Base-by-base conservation (phyloP, 2,888 invertebrate species). In the Idaea biselata region DNA sequence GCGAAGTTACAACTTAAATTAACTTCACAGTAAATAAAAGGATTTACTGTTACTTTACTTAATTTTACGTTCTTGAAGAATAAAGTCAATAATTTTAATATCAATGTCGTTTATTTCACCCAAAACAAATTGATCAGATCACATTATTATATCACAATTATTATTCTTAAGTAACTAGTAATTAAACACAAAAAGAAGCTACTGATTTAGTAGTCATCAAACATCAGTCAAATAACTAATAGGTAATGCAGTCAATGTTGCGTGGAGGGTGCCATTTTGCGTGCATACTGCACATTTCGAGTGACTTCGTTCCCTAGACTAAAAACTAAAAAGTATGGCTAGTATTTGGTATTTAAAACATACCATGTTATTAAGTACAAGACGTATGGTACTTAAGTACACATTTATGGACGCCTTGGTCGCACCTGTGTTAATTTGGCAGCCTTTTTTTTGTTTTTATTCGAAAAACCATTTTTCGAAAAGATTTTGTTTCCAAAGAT, bases 141-240 rank as follows among this genome's bases (percentile, higher is more conserved):
- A 60, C 18, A 33, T 60, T 64, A 59, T 63, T 58, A 62, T 65
- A 53, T 64, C 65, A 32, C 61, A 69, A n/a, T 54, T 54, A 63
- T 63, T 63, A 53, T 59, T 63, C 61, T 68, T 62, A 44, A 8
- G 11, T 44, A 44, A 44, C 44, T 11, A 44, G 11, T 44, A 44
- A 44, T 14, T 14, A 44, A 44, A 44, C 44, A 44, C 3, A 14
- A 44, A n/a, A n/a, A n/a, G 3, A 44, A 44, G 11, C 44, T 44
- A 44, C 44, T 44, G 8, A 14, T 44, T n/a, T 11, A 4, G 44
- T 44, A 44, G 44, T 44, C 14, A 44, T 1, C 11, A 44, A 44
- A 44, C 44, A 11, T 44, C 44, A 44, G 44, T 44, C 44, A 44
- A 44, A 44, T 14, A 44, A 5, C 44, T 11, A 44, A 44, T 7